Evolutionary conservation across 2,797 vertebrate genomes (phyloP).

Genomic region (Microctenopoma lineatum): DNA sequence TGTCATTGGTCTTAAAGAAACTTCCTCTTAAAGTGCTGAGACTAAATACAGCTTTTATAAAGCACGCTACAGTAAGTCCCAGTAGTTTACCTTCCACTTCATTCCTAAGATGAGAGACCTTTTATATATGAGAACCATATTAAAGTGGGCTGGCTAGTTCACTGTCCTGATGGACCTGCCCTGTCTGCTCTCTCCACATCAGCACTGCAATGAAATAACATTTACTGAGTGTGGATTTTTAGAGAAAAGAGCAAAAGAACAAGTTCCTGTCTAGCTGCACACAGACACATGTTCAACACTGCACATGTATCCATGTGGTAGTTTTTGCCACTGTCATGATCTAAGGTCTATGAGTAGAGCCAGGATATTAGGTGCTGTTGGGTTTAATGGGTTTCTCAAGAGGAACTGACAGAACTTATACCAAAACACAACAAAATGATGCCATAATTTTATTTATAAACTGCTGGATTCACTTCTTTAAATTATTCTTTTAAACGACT

Average conservation of each 20-base stretch:
- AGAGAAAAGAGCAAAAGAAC: background rate
- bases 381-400: background rate
- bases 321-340: background rate
- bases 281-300: background rate
- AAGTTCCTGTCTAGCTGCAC: background rate
- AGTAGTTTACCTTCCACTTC: constrained; percentile 14
- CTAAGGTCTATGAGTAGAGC: background rate
- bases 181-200: background rate
- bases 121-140: constrained; percentile 13
- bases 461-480: constrained; percentile 1
- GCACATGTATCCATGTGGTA: background rate
- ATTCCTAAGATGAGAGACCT: background rate
- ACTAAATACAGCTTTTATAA: background rate
- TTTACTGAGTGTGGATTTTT: background rate
- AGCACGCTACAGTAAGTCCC: background rate
- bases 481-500: constrained; percentile 14
- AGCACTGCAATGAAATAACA: constrained; percentile 8
- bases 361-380: background rate
- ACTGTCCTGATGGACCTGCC: background rate
- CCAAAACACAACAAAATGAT: background rate
- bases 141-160: constrained; percentile 7
- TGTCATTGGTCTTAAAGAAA: background rate
- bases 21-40: background rate
- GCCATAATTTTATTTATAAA: constrained; percentile 13
- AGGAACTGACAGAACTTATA: constrained; percentile 5